phyloP scores from a whole-genome alignment of 2,797 vertebrate species.

The Paratrypauchen microcephalus region DNA sequence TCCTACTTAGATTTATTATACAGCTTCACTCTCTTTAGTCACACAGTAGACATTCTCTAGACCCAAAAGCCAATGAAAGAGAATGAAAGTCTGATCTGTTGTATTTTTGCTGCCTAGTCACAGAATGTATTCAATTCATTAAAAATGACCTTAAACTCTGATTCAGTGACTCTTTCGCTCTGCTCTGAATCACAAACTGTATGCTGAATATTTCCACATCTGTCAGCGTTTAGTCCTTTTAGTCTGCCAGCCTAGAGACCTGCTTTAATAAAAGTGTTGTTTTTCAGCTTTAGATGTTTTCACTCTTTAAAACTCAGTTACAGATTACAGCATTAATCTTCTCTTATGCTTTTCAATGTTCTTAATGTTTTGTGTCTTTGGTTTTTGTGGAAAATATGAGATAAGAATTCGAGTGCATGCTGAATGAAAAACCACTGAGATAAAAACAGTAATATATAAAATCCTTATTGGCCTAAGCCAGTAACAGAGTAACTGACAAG shows the following conservation, averaged over 20 bases:
- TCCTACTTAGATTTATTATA: no score
- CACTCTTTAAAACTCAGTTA: background rate
- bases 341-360: background rate
- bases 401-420: conserved; percentile 32
- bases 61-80: background rate
- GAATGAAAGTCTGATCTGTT: background rate
- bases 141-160: conserved; percentile 9
- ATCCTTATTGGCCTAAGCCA: background rate
- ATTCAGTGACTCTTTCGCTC: background rate
- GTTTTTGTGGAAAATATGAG: conserved; percentile 37
- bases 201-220: conserved; percentile 10
- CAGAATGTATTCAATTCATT: background rate
- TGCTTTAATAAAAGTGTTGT: conserved; percentile 27
- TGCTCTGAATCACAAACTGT: conserved; percentile 6
- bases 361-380: conserved; percentile 16
- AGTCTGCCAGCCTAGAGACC: conserved; percentile 22
- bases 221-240: conserved; percentile 20
- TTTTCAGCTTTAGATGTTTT: background rate
- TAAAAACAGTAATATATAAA: background rate
- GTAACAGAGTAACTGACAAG: no score
- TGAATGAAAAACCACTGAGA: background rate
- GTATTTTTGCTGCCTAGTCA: background rate
- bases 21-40: no score
- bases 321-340: background rate
- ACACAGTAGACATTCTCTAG: background rate